These are phyloP conservation scores for Heloderma charlesbogerti DNA, from an alignment of 2,113 vertebrate genomes.

Conservation along the genomic window DNA sequence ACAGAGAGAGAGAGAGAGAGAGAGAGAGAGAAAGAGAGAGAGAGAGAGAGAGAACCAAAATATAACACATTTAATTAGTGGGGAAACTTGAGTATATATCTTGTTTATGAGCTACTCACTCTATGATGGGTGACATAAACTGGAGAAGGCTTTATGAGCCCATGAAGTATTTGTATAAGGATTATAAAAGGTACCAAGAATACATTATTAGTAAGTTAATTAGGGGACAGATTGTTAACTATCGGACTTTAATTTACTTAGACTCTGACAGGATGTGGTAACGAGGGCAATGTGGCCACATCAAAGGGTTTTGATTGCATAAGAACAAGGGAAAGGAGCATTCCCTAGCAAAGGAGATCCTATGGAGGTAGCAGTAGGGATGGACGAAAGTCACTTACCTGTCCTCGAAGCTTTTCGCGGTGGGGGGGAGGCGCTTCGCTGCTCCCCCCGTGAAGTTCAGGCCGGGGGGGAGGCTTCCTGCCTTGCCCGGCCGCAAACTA, in stretches of 20 bases:
- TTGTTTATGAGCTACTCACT: slow-evolving; percentile 62
- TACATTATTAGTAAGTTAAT: slow-evolving; percentile 1
- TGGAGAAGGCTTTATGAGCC: slow-evolving; percentile 22
- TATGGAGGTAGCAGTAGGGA: neutral
- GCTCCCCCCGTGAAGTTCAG: too few relatives aligned
- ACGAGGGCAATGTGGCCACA: neutral
- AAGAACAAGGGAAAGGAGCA: neutral
- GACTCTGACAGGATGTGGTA: neutral
- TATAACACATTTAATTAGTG: slow-evolving; percentile 61
- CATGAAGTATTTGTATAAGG: slow-evolving; percentile 24
- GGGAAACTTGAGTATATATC: slow-evolving; percentile 42
- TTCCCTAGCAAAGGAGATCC: neutral
- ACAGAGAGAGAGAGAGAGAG: too few relatives aligned
- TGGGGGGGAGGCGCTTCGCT: too few relatives aligned
- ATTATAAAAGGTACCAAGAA: slow-evolving; percentile 38
- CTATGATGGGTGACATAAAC: slow-evolving; percentile 36
- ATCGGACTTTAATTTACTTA: slow-evolving; percentile 19
- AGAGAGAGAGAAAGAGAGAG: too few relatives aligned
- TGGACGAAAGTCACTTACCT: too few relatives aligned
- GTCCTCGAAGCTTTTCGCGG: too few relatives aligned
- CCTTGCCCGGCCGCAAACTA: too few relatives aligned
- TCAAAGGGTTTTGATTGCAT: neutral
- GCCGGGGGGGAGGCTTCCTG: too few relatives aligned
- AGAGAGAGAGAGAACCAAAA: slow-evolving; percentile 10
- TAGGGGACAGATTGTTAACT: slow-evolving; percentile 40